These are phyloP conservation scores for Hecatera dysodea DNA, from an alignment of 2,888 invertebrate species.

Conservation along the genomic window DNA sequence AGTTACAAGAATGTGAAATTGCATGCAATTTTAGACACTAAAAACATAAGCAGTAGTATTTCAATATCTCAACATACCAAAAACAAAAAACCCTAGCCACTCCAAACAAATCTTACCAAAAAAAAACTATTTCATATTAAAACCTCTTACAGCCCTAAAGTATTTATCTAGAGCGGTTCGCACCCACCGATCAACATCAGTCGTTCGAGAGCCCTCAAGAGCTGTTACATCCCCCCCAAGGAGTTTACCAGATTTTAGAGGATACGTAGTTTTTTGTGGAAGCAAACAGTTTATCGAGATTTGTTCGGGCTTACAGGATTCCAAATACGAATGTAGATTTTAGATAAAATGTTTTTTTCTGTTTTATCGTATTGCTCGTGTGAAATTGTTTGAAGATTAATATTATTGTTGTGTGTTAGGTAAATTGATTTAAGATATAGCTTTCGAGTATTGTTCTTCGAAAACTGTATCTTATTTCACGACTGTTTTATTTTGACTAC, in stretches of 20 bases:
- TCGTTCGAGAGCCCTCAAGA: slow-evolving; percentile 75
- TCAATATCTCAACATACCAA: not conserved
- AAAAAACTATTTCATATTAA: slow-evolving; percentile 64
- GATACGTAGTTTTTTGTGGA: slow-evolving; percentile 68
- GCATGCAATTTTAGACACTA: too few species aligned
- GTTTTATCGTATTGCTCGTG: slow-evolving; percentile 30
- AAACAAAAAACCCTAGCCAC: not conserved
- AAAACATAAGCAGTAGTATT: not conserved
- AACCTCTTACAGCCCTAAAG: slow-evolving; percentile 69
- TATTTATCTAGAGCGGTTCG: slow-evolving; percentile 71
- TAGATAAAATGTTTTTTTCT: slow-evolving; percentile 32
- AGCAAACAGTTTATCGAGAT: slow-evolving; percentile 71
- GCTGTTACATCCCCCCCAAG: slow-evolving; percentile 70
- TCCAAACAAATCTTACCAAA: not conserved
- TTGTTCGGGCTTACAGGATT: slow-evolving; percentile 67
- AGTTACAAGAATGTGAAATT: not conserved
- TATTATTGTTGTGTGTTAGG: not conserved
- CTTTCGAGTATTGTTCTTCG: too few species aligned
- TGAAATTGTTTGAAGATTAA: not conserved
- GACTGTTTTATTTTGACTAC: too few species aligned
- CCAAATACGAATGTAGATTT: slow-evolving; percentile 53
- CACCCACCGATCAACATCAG: slow-evolving; percentile 75
- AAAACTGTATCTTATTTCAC: too few species aligned
- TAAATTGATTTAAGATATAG: too few species aligned
- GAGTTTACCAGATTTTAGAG: slow-evolving; percentile 73